Base-by-base conservation (phyloP, 2,888 invertebrate genomes). In the Halocaridina rubra region DNA sequence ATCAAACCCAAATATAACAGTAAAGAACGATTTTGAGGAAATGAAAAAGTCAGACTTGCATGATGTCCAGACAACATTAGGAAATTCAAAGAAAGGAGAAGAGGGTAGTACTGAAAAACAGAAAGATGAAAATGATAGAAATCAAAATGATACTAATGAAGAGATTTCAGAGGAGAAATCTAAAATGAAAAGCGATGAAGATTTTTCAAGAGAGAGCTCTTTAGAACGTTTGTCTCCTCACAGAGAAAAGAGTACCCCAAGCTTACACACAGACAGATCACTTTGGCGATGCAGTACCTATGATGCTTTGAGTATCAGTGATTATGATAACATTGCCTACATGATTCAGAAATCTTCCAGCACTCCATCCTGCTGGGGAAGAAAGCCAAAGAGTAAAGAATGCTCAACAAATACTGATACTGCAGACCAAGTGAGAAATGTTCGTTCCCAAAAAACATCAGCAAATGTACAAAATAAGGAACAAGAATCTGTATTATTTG, bases 271-370 rank as follows among this genome's bases (percentile, higher is more conserved):
- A 30, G 53, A 59, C 13, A 30, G 59, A 19, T 57, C 53, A 24
- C n/a, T 67, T 39, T 81, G 81, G 81, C 22, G 81, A 24, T 81
- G 81, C 29, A 81, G 81, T 30, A 81, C 81, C 3, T 81, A 81
- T 29, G 81, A 81, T 19, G 8, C 81, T 13, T 33, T 74, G 61
- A 81, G 81, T 24, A 32, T 81, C 19, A 81, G 53, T 32, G 81
- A 81, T 33, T 81, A 75, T 32, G 81, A 81, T n/a, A 81, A 61
- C 27, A 27, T 81, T n/a, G 81, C 81, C 29, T 64, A 30, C 39
- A 46, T 81, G 46, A 32, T 81, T 39, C 22, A 46, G 8, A 61
- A 71, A 30, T 61, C 74, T 7, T 27, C 61, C 10, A 75, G 64
- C 24, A 22, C 67, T 27, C 74, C 80, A 10, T 74, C 61, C 16